These are phyloP conservation scores for Emys orbicularis DNA, from an alignment of 2,797 vertebrate genomes.

Conservation along the genomic window DNA sequence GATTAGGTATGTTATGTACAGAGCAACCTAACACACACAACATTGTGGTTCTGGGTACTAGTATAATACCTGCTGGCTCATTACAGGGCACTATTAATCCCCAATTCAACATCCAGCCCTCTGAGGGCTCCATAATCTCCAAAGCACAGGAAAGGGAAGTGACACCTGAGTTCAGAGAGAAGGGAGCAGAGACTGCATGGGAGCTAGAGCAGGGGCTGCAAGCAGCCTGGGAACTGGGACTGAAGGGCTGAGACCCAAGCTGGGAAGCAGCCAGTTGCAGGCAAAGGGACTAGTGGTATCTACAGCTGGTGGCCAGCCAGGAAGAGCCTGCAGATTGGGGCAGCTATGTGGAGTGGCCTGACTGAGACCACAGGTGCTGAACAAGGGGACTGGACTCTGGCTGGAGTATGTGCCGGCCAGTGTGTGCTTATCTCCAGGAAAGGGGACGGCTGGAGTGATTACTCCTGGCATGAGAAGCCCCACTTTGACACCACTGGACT, in stretches of 20 bases:
- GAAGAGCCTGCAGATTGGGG: not conserved
- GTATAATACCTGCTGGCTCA: not conserved
- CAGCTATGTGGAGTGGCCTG: not conserved
- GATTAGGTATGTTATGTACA: not conserved
- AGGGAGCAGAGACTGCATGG: not conserved
- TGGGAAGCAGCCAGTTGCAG: rapidly evolving
- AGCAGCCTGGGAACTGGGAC: not conserved
- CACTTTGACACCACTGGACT: not conserved
- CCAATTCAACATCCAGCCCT: not conserved
- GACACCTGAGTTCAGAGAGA: not conserved
- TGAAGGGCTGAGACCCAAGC: not conserved
- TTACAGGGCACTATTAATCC: not conserved
- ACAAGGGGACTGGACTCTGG: not conserved
- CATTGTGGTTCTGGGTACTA: rapidly evolving
- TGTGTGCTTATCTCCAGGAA: rapidly evolving
- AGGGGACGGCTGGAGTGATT: not conserved
- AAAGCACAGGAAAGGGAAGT: not conserved
- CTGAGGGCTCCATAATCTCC: not conserved
- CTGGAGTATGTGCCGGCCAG: conserved; percentile 4
- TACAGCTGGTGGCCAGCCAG: not conserved
- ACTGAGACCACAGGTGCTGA: not conserved
- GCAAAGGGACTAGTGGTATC: not conserved
- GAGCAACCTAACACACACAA: rapidly evolving
- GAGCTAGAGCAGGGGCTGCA: not conserved
- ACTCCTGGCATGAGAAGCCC: not conserved